Conservation (phyloP, 2,888 invertebrate genomes). For the Candidula unifasciata region DNA sequence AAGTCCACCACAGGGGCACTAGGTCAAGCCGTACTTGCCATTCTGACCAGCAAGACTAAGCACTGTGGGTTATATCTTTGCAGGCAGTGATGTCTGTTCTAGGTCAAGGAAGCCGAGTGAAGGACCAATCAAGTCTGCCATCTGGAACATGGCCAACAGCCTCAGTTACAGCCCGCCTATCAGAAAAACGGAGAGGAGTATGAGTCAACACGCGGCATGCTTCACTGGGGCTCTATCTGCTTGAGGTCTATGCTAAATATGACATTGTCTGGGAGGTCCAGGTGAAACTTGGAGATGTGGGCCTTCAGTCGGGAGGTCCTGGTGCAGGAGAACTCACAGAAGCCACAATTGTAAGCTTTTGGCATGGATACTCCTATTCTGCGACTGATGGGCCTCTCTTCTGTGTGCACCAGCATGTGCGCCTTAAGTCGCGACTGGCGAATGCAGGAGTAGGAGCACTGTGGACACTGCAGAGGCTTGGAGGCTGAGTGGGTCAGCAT, state of each 20-base stretch:
- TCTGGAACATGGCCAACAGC: too few species aligned
- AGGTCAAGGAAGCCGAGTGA: too few species aligned
- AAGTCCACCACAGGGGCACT: too few species aligned
- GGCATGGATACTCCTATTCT: conserved; percentile 24
- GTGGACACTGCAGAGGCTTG: conserved; percentile 48
- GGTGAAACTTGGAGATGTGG: conserved; percentile 46
- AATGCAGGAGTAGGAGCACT: conserved; percentile 50
- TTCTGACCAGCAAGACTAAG: too few species aligned
- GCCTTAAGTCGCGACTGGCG: conserved; percentile 49
- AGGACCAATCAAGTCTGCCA: too few species aligned
- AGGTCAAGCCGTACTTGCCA: too few species aligned
- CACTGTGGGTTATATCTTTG: too few species aligned
- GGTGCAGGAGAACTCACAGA: conserved; percentile 48
- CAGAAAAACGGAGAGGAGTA: too few species aligned
- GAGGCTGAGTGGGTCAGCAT: conserved; percentile 48
- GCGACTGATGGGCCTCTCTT: conserved; percentile 41
- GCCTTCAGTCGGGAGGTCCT: conserved; percentile 44
- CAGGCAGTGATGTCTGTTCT: too few species aligned
- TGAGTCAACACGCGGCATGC: too few species aligned
- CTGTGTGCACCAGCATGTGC: conserved; percentile 47
- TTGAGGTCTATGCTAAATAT: conserved; percentile 49
- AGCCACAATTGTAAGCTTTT: conserved; percentile 43
- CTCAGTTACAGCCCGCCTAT: too few species aligned
- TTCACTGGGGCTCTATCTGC: conserved; percentile 38
- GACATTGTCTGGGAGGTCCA: conserved; percentile 49